These are phyloP conservation scores for Melanostigma gelatinosum DNA, from an alignment of 2,113 vertebrate species.

Conservation along the genomic window DNA sequence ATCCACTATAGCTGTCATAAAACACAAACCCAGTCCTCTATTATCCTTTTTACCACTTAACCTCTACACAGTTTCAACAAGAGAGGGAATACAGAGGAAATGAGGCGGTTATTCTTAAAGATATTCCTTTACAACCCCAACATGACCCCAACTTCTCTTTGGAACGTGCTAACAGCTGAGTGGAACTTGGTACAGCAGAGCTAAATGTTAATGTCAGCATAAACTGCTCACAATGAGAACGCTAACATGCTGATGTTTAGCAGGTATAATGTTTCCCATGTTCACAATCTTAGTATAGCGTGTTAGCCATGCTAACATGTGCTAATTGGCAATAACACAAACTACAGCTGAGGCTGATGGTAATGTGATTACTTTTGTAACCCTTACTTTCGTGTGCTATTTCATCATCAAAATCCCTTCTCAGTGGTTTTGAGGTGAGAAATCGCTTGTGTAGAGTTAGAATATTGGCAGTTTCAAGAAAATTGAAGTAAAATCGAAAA, in stretches of 20 bases:
- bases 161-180: background rate
- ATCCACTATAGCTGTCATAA: slow-evolving; percentile 61
- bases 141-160: background rate
- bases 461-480: no score
- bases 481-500: no score
- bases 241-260: background rate
- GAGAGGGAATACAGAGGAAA: background rate
- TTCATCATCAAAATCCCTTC: no score
- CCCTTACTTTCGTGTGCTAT: no score
- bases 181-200: background rate
- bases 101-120: background rate
- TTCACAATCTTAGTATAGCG: background rate
- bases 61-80: slow-evolving; percentile 29
- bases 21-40: slow-evolving; percentile 48
- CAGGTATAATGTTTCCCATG: background rate
- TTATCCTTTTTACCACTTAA: slow-evolving; percentile 58
- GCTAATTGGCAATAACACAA: background rate
- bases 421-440: no score
- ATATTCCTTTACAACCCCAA: slow-evolving; percentile 11
- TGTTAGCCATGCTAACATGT: background rate
- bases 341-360: background rate
- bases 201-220: background rate
- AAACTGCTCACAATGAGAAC: slow-evolving; percentile 1
- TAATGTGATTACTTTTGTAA: background rate
- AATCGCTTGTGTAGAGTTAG: no score